These are phyloP conservation scores for Catocala fraxini DNA, from an alignment of 2,888 invertebrate genomes.

Conservation along the genomic window DNA sequence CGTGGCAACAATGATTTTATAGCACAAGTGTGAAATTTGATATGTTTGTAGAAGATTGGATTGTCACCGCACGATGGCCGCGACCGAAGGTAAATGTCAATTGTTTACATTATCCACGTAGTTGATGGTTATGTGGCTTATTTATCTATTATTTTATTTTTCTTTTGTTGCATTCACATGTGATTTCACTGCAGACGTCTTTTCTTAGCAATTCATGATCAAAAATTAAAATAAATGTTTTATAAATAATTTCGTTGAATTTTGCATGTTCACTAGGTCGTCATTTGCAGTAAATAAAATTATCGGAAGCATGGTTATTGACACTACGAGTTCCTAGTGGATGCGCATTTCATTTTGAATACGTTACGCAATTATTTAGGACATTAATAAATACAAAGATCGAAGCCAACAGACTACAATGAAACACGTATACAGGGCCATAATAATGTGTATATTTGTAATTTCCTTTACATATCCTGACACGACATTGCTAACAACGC, in stretches of 20 bases:
- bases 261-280: constrained; percentile 72
- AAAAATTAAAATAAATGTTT: constrained; percentile 36
- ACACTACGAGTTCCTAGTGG: constrained; percentile 60
- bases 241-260: constrained; percentile 38
- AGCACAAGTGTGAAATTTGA: constrained; percentile 60
- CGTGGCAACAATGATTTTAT: constrained; percentile 48
- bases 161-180: constrained; percentile 86
- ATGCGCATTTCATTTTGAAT: constrained; percentile 83
- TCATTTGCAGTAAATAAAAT: constrained; percentile 50
- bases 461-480: constrained; percentile 33
- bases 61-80: constrained; percentile 57
- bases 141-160: constrained; percentile 82
- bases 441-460: constrained; percentile 34
- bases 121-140: constrained; percentile 84
- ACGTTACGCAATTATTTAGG: constrained; percentile 36
- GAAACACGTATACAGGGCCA: constrained; percentile 42
- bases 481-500: constrained; percentile 43
- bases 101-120: constrained; percentile 71
- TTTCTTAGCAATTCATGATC: constrained; percentile 82
- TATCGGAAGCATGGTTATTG: constrained; percentile 70
- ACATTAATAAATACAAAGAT: constrained; percentile 26
- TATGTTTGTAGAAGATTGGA: constrained; percentile 68
- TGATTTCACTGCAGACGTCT: constrained; percentile 86
- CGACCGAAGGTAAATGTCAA: constrained; percentile 73
- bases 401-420: constrained; percentile 44